phyloP scores from a whole-genome alignment of 2,888 invertebrate genomes.

The Sinotaia quadrata region DNA sequence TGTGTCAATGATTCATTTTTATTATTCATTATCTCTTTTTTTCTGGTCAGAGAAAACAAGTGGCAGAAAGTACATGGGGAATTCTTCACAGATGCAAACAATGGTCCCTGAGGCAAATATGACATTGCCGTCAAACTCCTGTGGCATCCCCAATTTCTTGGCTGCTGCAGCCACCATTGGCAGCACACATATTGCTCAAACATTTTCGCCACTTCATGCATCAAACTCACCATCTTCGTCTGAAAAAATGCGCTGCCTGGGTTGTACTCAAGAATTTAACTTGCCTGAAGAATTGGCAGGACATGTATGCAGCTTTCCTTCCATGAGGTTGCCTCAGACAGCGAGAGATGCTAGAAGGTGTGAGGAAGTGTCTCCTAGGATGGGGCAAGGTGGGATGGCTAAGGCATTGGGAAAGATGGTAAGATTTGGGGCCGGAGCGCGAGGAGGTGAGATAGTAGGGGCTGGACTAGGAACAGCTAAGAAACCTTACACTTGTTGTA shows the following conservation, averaged over 20 bases:
- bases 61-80: too few species aligned
- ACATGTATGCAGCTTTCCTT: too few species aligned
- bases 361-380: too few species aligned
- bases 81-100: not conserved
- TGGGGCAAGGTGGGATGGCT: not conserved
- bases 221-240: not conserved
- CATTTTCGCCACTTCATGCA: not conserved
- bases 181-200: not conserved
- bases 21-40: too few species aligned
- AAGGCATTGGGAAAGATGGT: not conserved
- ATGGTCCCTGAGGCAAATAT: not conserved
- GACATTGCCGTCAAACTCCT: not conserved
- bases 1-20: too few species aligned
- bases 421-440: too few species aligned
- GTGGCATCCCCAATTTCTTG: not conserved
- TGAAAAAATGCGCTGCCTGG: not conserved
- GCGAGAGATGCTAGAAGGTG: too few species aligned
- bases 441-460: not conserved
- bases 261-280: not conserved
- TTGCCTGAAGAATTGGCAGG: not conserved
- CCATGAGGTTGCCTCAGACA: too few species aligned
- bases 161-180: not conserved
- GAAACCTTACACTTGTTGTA: not conserved
- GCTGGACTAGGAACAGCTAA: not conserved
- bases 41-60: too few species aligned